Evolutionary conservation across 2,888 invertebrate species (phyloP).

Genomic region (Venustoraphidia nigricollis): DNA sequence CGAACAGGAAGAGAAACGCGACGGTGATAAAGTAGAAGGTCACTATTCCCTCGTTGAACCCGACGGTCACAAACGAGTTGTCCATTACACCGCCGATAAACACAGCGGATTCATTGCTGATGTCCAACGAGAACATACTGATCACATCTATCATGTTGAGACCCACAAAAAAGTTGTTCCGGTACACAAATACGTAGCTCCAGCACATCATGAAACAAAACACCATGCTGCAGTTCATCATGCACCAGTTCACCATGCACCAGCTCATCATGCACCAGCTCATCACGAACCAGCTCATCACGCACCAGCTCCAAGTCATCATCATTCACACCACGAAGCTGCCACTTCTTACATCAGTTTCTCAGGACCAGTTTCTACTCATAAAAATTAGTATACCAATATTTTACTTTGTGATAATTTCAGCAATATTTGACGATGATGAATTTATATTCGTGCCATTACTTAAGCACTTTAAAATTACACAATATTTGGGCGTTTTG

Average conservation of each 20-base stretch:
- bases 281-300: background rate
- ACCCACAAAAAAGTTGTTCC: conserved; percentile 13
- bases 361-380: background rate
- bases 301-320: background rate
- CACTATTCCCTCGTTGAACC: conserved; percentile 12
- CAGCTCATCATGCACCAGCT: background rate
- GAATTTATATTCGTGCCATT: no score
- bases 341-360: background rate
- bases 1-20: conserved; percentile 16
- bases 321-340: background rate
- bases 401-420: no score
- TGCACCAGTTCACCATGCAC: background rate
- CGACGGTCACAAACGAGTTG: background rate
- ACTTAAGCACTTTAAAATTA: no score
- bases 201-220: background rate
- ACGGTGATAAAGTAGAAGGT: conserved; percentile 17
- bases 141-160: no score
- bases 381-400: no score
- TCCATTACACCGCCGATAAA: conserved; percentile 1
- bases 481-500: no score
- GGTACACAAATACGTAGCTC: background rate
- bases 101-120: conserved; percentile 1
- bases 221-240: background rate
- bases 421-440: no score
- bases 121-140: background rate